Conservation (phyloP, 2,797 vertebrate genomes). For the Mus spretus region DNA sequence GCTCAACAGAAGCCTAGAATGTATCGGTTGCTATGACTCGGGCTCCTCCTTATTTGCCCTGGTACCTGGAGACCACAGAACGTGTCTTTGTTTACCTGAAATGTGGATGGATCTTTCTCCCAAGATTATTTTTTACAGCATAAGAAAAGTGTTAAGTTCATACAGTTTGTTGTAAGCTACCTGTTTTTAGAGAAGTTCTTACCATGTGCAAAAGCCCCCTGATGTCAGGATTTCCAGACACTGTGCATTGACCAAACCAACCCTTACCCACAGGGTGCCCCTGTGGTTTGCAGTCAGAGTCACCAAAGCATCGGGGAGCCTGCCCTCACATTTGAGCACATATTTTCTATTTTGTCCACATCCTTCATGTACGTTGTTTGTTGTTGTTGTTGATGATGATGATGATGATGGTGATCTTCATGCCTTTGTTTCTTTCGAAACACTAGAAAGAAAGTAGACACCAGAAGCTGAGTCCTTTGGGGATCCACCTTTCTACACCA, state of each 20-base stretch:
- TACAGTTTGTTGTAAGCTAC: not conserved
- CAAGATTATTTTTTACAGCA: not conserved
- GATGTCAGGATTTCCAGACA: not conserved
- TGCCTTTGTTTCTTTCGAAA: not conserved
- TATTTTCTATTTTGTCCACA: not conserved
- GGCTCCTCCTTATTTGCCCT: not conserved
- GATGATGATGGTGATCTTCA: not conserved
- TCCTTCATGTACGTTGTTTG: not conserved
- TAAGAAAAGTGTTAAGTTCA: constrained; percentile 19
- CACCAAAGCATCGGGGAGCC: not conserved
- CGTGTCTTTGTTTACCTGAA: not conserved
- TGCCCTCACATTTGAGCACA: not conserved
- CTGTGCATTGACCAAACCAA: not conserved
- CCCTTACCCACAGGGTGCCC: not conserved
- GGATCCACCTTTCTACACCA: not conserved
- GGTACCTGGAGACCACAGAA: not conserved
- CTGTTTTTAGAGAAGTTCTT: not conserved
- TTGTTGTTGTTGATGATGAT: not conserved
- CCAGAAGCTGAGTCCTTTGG: not conserved
- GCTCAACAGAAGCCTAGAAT: not conserved
- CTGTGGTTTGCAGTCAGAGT: no score
- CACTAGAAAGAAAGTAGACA: not conserved
- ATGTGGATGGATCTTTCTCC: not conserved
- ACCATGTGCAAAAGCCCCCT: not conserved
- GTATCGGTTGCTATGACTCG: fast-evolving